Evolutionary conservation across 2,888 invertebrate species (phyloP).

Genomic region (Philereme vetulata): DNA sequence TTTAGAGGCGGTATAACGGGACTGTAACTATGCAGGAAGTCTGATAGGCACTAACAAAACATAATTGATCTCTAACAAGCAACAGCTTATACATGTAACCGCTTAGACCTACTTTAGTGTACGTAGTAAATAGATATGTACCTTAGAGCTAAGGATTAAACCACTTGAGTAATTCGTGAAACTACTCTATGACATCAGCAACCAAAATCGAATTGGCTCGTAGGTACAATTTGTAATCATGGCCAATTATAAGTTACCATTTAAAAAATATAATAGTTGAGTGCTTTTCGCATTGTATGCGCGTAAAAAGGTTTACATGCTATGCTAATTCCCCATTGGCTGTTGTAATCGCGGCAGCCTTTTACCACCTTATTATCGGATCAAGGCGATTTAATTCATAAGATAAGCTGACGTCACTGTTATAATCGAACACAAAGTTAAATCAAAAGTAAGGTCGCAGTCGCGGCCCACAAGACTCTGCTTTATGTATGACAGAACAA

Average conservation of each 20-base stretch:
- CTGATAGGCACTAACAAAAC: conserved; percentile 5
- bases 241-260: conserved; percentile 36
- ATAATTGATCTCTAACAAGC: conserved; percentile 14
- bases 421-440: conserved; percentile 57
- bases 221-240: conserved; percentile 35
- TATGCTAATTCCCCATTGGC: conserved; percentile 31
- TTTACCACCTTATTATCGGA: conserved; percentile 50
- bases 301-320: conserved; percentile 30
- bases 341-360: conserved; percentile 39
- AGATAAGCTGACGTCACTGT: conserved; percentile 65
- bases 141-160: background rate
- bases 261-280: conserved; percentile 35
- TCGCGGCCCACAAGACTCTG: conserved; percentile 49
- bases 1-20: conserved; percentile 26
- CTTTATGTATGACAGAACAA: conserved; percentile 39
- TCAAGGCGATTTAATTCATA: conserved; percentile 68
- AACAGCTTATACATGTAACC: conserved; percentile 5
- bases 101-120: conserved; percentile 1
- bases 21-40: conserved; percentile 15
- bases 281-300: conserved; percentile 14
- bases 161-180: conserved; percentile 12
- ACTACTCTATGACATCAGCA: conserved; percentile 37
- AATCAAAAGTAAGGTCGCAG: conserved; percentile 61
- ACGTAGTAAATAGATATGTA: background rate
- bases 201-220: conserved; percentile 33